Conservation (phyloP, 2,113 vertebrate species). For the Egretta garzetta region DNA sequence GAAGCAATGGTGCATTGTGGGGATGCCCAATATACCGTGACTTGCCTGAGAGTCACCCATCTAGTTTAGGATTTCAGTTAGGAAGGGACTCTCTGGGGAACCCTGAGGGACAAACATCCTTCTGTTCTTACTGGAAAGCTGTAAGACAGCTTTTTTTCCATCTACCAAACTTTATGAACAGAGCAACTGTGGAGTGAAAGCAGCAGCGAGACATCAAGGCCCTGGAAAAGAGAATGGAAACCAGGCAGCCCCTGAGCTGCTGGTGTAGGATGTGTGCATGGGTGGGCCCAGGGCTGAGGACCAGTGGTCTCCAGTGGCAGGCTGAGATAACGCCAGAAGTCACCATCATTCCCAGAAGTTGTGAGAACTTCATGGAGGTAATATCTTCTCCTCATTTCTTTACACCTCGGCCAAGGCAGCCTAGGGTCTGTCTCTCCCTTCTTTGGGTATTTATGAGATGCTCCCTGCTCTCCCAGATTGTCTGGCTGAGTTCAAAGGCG, state of each 20-base stretch:
- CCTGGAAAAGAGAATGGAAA: neutral
- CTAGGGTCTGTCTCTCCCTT: neutral
- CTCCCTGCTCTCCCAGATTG: neutral
- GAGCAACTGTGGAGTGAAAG: neutral
- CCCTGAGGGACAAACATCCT: neutral
- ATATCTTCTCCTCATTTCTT: neutral
- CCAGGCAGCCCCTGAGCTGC: neutral
- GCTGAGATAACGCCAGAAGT: neutral
- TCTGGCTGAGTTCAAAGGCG: slow-evolving; percentile 55
- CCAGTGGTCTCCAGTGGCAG: neutral
- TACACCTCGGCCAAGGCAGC: neutral
- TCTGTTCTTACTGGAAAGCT: neutral
- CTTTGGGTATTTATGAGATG: slow-evolving; percentile 16
- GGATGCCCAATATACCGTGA: neutral
- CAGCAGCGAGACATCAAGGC: neutral
- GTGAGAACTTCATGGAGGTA: neutral
- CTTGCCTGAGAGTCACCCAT: neutral
- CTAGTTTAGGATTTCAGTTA: neutral
- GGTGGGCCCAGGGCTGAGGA: neutral
- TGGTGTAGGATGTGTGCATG: neutral
- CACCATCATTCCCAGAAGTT: neutral
- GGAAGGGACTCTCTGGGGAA: neutral
- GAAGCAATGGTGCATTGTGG: neutral
- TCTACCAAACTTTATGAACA: neutral
- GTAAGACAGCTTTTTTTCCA: neutral